Base-by-base conservation (phyloP, 2,888 invertebrate species). In the Metacarcinus magister region DNA sequence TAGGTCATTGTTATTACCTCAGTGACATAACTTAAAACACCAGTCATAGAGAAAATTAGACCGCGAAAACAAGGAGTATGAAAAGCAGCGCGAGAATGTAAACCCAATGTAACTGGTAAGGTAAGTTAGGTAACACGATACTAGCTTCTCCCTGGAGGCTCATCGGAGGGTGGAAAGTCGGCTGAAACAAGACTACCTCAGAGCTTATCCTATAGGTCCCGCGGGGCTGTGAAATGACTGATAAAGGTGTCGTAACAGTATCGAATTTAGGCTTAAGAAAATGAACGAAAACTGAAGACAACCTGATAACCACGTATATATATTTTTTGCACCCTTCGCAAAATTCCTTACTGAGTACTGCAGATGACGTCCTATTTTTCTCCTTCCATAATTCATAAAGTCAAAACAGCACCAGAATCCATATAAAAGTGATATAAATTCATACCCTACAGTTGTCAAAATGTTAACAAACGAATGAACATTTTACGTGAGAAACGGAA, bases 251-350 rank as follows among this genome's bases (percentile, higher is more conserved):
- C 75, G 75, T 23, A 54, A 54, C 10, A 75, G 28, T 75, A 75
- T 75, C 75, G 7, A n/a, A 75, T 5, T 28, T 39, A 39, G 39
- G n/a, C 75, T 0, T 10, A 75, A 23, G 75, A 75, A 75, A 75
- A 75, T 75, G 75, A 75, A 8, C 75, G 75, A 75, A 75, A 75
- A 75, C 28, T 75, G 75, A 75, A 75, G 28, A n/a, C 28, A 75
- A 75, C 10, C n/a, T 28, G 28, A 28, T 75, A 28, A 75, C n/a
- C 28, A 16, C 16, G 54, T 54, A 16, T 16, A 3, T 75, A 28
- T n/a, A 28, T 75, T 75, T 75, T 28, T 75, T n/a, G n/a, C n/a
- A n/a, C 7, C 28, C 10, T 75, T 75, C 75, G 75, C n/a, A 2
- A 7, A 28, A n/a, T 75, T 75, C 75, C 28, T 75, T 28, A 0